Conservation (phyloP, 30 jellyfish, hydroid and myxozoan species). For the Turritopsis dohrnii region DNA sequence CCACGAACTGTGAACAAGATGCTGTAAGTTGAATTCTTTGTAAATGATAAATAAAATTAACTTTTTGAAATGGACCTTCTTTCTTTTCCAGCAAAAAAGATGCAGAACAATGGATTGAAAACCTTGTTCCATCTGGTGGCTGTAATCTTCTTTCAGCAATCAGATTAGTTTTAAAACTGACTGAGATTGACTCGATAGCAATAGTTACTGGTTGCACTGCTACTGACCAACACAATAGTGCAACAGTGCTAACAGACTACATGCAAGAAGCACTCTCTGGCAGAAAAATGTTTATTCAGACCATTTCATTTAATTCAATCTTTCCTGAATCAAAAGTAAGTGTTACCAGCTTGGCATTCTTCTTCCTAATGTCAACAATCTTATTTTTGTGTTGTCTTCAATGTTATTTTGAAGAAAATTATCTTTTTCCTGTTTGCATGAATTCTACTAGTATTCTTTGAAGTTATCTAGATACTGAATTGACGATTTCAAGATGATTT, state of each 20-base stretch:
- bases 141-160: conserved; percentile 68
- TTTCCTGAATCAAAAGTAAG: conserved; percentile 5
- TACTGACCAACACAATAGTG: neutral
- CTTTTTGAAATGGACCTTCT: neutral
- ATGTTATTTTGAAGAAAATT: too few species aligned
- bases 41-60: neutral
- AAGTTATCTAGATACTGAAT: too few species aligned
- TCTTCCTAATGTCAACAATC: neutral
- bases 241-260: conserved; percentile 6
- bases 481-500: too few species aligned
- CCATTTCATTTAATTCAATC: neutral
- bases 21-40: conserved; percentile 1
- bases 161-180: conserved; percentile 39
- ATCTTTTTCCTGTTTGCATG: too few species aligned
- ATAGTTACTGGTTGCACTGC: conserved; percentile 46
- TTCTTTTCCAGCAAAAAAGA: conserved; percentile 38
- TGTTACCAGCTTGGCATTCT: neutral
- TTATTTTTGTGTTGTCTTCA: neutral
- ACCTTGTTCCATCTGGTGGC: conserved; percentile 62
- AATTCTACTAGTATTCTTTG: too few species aligned
- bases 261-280: conserved; percentile 9
- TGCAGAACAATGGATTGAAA: conserved; percentile 52
- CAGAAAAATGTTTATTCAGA: neutral
- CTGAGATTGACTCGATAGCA: conserved; percentile 45
- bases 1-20: neutral